phyloP scores from a whole-genome alignment of 2,888 invertebrate genomes.

The Selenia dentaria region DNA sequence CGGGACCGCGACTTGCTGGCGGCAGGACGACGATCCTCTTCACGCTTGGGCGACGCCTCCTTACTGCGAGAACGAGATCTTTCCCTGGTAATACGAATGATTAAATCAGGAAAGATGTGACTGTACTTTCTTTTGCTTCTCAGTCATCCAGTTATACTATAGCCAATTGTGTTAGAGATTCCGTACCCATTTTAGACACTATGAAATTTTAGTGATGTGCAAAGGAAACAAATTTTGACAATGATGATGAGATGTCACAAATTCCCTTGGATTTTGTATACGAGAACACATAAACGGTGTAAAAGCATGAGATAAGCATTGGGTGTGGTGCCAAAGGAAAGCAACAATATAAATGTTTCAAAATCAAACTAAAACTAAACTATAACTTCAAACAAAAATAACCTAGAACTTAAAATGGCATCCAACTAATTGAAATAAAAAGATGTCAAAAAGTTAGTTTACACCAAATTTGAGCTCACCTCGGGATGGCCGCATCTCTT shows the following conservation, averaged over 20 bases:
- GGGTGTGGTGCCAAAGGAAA: not conserved
- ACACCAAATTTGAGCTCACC: conserved; percentile 49
- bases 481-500: conserved; percentile 58
- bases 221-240: conserved; percentile 8
- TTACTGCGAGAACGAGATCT: conserved; percentile 89
- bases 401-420: not conserved
- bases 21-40: conserved; percentile 63
- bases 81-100: conserved; percentile 71
- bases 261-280: not conserved
- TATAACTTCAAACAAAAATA: not conserved
- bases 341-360: conserved; percentile 1
- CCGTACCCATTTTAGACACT: not conserved
- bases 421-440: not conserved
- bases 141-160: conserved; percentile 1
- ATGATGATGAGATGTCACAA: conserved; percentile 11
- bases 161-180: conserved; percentile 1
- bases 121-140: not conserved
- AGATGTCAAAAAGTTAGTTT: conserved; percentile 17
- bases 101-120: conserved; percentile 7
- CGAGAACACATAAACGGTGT: not conserved
- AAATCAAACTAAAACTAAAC: conserved; percentile 7
- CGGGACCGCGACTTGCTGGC: conserved; percentile 64
- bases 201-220: not conserved
- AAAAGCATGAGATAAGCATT: not conserved
- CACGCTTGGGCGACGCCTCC: conserved; percentile 76